Percentiles rank a stretch among this genome's conserved stretches.
phyloP scores from a whole-genome alignment of 2,113 vertebrate genomes.

The Pholis gunnellus region DNA sequence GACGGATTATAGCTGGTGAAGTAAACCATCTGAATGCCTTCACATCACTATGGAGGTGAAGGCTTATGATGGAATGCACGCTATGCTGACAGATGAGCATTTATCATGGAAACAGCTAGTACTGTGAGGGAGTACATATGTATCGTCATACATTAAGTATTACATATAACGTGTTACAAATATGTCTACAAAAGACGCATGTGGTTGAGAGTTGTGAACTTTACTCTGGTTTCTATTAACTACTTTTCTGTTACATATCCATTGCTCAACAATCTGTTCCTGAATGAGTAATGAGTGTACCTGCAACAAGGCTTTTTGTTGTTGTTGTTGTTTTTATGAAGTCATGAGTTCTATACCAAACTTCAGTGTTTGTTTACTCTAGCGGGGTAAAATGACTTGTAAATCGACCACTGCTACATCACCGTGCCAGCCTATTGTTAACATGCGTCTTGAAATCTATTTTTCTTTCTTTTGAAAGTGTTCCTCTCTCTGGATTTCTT shows the following conservation, averaged over 20 bases:
- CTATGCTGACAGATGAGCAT: not conserved
- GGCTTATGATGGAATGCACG: slow-evolving; percentile 12
- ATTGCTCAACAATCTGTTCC: not conserved
- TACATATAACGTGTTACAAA: too few relatives aligned
- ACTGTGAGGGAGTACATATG: not conserved
- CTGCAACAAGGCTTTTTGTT: not conserved
- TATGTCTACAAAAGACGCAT: not conserved
- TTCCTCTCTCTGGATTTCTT: not conserved
- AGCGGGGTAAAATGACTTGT: not conserved
- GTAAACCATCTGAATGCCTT: slow-evolving; percentile 45
- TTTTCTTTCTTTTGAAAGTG: slow-evolving; percentile 1
- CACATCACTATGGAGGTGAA: slow-evolving; percentile 7
- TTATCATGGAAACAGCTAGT: not conserved
- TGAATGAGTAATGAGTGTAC: not conserved
- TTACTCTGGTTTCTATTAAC: not conserved
- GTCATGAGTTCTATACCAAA: not conserved
- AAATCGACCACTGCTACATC: not conserved
- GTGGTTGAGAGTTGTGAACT: not conserved
- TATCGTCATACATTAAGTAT: not conserved
- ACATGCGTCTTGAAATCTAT: slow-evolving; percentile 1
- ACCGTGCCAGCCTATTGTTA: not conserved
- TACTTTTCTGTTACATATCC: not conserved
- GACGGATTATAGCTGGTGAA: slow-evolving; percentile 46
- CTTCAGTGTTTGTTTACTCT: not conserved
- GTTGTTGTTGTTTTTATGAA: not conserved